Evolutionary conservation across 2,113 vertebrate species (phyloP).

Genomic region (Gnathochromis pfefferi): DNA sequence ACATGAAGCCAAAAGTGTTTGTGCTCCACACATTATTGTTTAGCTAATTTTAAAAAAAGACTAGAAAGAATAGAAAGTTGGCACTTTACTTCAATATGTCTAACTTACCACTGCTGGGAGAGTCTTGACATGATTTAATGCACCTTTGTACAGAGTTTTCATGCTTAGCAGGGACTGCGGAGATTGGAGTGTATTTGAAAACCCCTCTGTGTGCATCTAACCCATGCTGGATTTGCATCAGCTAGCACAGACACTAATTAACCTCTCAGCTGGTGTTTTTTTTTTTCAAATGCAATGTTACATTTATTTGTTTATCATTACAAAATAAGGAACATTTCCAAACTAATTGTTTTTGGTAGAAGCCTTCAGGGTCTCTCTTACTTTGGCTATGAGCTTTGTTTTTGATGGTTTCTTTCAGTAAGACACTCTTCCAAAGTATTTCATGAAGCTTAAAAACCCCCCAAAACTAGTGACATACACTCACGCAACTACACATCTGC

Average conservation of each 20-base stretch:
- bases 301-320: neutral
- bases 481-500: neutral
- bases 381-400: neutral
- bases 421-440: neutral
- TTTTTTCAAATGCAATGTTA: neutral
- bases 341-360: neutral
- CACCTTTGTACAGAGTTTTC: neutral
- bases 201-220: neutral
- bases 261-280: neutral
- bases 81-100: neutral
- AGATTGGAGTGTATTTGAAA: neutral
- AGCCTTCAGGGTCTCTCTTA: neutral
- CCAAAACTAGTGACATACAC: neutral
- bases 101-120: neutral
- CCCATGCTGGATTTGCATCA: neutral
- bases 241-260: neutral
- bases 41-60: neutral
- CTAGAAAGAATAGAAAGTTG: neutral
- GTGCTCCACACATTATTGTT: neutral
- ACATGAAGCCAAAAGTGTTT: neutral
- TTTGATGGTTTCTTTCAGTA: neutral
- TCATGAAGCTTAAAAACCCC: accelerated
- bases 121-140: neutral
- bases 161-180: neutral
- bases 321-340: neutral